Base-by-base conservation (phyloP, 2,888 invertebrate genomes). In the Hypena proboscidalis region DNA sequence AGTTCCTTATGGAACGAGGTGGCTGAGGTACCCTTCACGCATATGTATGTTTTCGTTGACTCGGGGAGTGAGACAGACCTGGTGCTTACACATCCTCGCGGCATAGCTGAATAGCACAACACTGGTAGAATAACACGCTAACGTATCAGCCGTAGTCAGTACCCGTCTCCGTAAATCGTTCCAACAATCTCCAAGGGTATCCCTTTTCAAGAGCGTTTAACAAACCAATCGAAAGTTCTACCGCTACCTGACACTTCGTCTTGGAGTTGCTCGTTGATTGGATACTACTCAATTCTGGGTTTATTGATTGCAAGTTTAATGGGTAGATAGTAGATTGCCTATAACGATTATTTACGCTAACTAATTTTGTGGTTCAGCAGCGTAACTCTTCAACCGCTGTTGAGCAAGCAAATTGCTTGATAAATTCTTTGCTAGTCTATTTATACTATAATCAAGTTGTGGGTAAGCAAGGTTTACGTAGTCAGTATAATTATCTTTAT, bases 161-260 rank as follows among this genome's bases (percentile, higher is more conserved):
- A 55, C 56, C 60, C 53, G 49, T 43, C 58, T 42, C 37, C 46
- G 36, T 57, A 71, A 64, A 73, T 59, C 67, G 65, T 66, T 59
- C 59, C 66, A 70, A 68, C 62, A 64, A 72, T 69, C 58, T 62
- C 54, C 46, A 67, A 54, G 43, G 46, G 57, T 60, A 67, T 64
- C 59, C 57, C 53, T 44, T 46, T 58, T 60, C 55, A 50, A 58
- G 55, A 47, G 46, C 40, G 44, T 47, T 56, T 42, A 43, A 53
- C 33, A 42, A 69, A 67, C 66, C 69, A 71, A 70, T 77, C 62
- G 59, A 49, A 76, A 77, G 75, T 76, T 74, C 65, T 41, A 64
- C 52, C 58, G 57, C 62, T 70, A 74, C 74, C 74, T 77, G 74
- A 74, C 72, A 69, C 71, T 61, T 72, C 67, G 59, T 64, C 50